These are phyloP conservation scores for Apamea epomidion DNA, from an alignment of 2,888 invertebrate genomes.

Conservation along the genomic window DNA sequence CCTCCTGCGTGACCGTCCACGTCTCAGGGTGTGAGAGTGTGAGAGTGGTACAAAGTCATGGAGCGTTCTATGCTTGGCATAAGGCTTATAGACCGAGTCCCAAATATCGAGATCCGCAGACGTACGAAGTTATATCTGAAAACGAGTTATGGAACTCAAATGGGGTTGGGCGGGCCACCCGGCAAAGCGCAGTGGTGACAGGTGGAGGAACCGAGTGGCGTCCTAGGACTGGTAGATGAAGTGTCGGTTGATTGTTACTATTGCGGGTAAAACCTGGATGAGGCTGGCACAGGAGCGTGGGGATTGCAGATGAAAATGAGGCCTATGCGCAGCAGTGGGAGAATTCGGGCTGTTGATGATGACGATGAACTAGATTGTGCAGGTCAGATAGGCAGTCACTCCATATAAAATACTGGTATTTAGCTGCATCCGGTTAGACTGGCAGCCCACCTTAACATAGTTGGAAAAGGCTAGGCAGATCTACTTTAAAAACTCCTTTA, in stretches of 20 bases:
- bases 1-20: too few species aligned
- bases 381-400: neutral
- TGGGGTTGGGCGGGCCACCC: neutral
- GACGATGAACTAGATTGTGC: neutral
- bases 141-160: slow-evolving; percentile 1
- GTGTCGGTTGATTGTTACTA: neutral
- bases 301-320: neutral
- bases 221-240: neutral
- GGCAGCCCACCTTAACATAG: neutral
- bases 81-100: neutral
- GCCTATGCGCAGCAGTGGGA: neutral
- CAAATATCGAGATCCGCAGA: neutral
- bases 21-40: too few species aligned
- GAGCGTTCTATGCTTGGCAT: neutral
- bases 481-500: neutral
- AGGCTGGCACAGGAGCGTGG: neutral
- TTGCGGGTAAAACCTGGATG: neutral
- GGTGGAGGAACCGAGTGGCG: neutral
- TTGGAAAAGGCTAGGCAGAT: neutral
- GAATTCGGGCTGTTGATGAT: neutral
- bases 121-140: neutral
- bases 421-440: neutral
- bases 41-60: too few species aligned
- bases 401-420: neutral
- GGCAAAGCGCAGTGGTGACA: neutral